These are phyloP conservation scores for Panzeria rudis DNA, from an alignment of 2,888 invertebrate species.

Conservation along the genomic window DNA sequence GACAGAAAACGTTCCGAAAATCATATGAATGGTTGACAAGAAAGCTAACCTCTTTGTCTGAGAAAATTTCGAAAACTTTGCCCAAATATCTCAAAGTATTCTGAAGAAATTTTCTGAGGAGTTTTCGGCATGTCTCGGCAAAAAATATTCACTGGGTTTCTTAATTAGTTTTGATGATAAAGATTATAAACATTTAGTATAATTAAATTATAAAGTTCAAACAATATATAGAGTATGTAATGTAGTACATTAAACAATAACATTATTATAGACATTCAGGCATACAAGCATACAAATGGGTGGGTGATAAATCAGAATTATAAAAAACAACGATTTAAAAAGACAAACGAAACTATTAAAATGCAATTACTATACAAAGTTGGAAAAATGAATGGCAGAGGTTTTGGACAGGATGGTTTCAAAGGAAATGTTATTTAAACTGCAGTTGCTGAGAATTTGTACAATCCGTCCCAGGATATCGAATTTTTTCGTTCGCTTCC, in stretches of 20 bases:
- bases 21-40: no score
- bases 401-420: neutral
- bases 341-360: constrained; percentile 59
- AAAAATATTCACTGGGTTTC: neutral
- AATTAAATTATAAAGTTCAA: constrained; percentile 55
- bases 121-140: neutral
- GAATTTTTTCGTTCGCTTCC: no score
- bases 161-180: constrained; percentile 31
- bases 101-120: no score
- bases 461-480: no score
- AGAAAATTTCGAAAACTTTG: no score
- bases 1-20: no score
- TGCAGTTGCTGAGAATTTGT: no score
- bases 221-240: constrained; percentile 38
- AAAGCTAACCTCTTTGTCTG: no score
- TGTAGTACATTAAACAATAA: constrained; percentile 39
- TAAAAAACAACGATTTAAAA: constrained; percentile 24
- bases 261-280: constrained; percentile 37
- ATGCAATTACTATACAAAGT: constrained; percentile 53
- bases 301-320: constrained; percentile 42
- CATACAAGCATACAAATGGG: constrained; percentile 41
- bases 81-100: no score
- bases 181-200: constrained; percentile 28
- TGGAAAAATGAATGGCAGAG: constrained; percentile 33
- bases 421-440: constrained; percentile 21